phyloP scores from a whole-genome alignment of 1,140 invertebrate genomes.

The Matsumurasca onukii region DNA sequence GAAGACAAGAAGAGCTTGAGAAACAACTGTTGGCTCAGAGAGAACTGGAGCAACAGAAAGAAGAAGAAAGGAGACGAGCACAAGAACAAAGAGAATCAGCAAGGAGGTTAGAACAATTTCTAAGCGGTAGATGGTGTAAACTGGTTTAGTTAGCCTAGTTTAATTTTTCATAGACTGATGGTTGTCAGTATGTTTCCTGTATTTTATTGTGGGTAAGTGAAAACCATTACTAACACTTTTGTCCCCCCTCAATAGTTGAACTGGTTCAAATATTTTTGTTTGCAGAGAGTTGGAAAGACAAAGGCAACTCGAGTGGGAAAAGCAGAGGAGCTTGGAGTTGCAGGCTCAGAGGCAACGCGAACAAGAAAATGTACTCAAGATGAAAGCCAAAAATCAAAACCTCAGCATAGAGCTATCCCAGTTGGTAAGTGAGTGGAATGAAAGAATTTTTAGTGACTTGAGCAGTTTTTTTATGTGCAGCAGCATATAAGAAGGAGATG shows the following conservation, averaged over 20 bases:
- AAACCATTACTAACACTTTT: no score
- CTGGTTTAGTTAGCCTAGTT: no score
- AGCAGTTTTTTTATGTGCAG: no score
- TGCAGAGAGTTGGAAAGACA: constrained; percentile 90
- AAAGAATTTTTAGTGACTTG: constrained; percentile 72
- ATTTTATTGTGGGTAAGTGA: no score
- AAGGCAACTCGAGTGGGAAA: constrained; percentile 94
- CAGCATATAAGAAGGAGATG: no score
- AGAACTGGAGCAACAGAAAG: constrained; percentile 71
- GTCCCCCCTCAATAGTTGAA: no score
- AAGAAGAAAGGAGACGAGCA: constrained; percentile 68
- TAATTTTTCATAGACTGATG: no score
- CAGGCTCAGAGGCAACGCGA: constrained; percentile 83
- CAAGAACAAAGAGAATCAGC: constrained; percentile 80
- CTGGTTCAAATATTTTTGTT: no score
- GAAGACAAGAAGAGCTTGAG: constrained; percentile 68
- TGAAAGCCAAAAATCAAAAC: constrained; percentile 88
- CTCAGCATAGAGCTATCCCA: constrained; percentile 79
- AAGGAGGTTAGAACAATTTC: constrained; percentile 51
- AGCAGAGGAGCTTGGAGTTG: constrained; percentile 84
- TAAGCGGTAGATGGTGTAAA: background rate
- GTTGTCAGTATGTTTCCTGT: no score
- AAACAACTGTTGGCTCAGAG: constrained; percentile 79
- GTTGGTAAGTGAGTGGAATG: constrained; percentile 65
- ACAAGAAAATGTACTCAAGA: constrained; percentile 82